phyloP scores from a whole-genome alignment of 2,797 vertebrate genomes.

The Denticeps clupeoides region DNA sequence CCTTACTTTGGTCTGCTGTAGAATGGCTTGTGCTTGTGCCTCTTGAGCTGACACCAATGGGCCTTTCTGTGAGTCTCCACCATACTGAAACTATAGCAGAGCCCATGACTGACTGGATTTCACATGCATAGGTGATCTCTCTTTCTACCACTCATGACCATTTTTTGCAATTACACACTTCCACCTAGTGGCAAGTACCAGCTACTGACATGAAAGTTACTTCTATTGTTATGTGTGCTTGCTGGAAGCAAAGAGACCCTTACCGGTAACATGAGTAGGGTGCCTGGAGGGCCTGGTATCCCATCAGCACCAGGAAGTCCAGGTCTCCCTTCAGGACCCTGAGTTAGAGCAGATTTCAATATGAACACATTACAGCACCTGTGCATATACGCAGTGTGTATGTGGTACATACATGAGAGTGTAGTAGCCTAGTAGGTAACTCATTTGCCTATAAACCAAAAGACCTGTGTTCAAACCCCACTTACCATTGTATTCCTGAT shows the following conservation, averaged over 20 bases:
- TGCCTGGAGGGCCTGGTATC: slow-evolving; percentile 72
- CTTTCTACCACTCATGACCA: neutral
- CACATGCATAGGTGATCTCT: neutral
- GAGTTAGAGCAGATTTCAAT: slow-evolving; percentile 5
- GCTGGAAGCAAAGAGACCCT: no score
- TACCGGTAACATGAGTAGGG: slow-evolving; percentile 81
- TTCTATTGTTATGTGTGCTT: no score
- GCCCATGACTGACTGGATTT: neutral
- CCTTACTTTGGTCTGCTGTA: slow-evolving; percentile 77
- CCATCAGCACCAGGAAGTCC: slow-evolving; percentile 77
- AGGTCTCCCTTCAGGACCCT: slow-evolving; percentile 74
- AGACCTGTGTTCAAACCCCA: no score
- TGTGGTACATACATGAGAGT: slow-evolving; percentile 1
- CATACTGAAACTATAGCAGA: slow-evolving; percentile 67
- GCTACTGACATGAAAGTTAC: no score
- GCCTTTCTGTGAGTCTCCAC: slow-evolving; percentile 69
- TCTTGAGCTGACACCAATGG: slow-evolving; percentile 76
- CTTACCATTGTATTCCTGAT: no score
- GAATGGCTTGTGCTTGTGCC: slow-evolving; percentile 78
- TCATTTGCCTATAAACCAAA: no score
- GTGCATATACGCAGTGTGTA: neutral
- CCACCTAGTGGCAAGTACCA: slow-evolving; percentile 25
- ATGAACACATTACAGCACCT: neutral
- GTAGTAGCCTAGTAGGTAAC: no score
- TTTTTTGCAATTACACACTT: slow-evolving; percentile 18